phyloP scores from a whole-genome alignment of 2,113 vertebrate species.

The Bos indicus region DNA sequence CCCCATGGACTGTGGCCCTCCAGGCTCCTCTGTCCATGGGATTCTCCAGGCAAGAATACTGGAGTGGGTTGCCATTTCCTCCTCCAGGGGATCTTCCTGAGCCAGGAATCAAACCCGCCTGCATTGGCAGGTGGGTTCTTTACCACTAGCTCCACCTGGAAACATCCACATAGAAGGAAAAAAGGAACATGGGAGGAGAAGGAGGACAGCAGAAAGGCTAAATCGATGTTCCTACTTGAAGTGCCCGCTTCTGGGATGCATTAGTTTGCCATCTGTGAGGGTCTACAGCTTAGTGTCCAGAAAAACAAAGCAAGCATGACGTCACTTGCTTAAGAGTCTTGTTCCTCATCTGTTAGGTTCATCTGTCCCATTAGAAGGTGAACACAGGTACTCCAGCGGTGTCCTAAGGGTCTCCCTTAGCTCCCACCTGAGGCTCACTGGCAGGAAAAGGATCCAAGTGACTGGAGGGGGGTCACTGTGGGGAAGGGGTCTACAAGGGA shows the following conservation, averaged over 20 bases:
- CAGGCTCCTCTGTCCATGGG: background rate
- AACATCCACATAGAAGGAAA: background rate
- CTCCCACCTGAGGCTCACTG: background rate
- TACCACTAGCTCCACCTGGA: background rate
- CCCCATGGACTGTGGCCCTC: background rate
- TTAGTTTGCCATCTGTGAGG: accelerated
- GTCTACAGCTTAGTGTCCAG: too few species aligned
- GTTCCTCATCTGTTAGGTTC: background rate
- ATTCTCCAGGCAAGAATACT: background rate
- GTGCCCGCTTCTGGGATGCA: background rate
- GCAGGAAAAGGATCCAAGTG: background rate
- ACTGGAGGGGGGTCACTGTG: accelerated
- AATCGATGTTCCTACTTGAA: background rate
- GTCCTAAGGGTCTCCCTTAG: background rate
- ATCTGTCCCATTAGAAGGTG: background rate
- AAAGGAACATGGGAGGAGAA: accelerated
- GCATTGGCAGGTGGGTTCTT: background rate
- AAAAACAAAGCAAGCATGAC: accelerated
- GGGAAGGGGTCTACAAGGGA: background rate
- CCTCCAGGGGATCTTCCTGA: background rate
- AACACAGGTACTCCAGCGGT: accelerated
- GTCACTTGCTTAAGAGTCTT: accelerated
- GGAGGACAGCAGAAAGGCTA: too few species aligned
- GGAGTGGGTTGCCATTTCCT: background rate
- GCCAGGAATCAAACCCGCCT: background rate